A percentile compares a stretch with the other conserved stretches of the same genome.
Conservation (phyloP, 2,113 vertebrate genomes). For the Ageneiosus marmoratus region DNA sequence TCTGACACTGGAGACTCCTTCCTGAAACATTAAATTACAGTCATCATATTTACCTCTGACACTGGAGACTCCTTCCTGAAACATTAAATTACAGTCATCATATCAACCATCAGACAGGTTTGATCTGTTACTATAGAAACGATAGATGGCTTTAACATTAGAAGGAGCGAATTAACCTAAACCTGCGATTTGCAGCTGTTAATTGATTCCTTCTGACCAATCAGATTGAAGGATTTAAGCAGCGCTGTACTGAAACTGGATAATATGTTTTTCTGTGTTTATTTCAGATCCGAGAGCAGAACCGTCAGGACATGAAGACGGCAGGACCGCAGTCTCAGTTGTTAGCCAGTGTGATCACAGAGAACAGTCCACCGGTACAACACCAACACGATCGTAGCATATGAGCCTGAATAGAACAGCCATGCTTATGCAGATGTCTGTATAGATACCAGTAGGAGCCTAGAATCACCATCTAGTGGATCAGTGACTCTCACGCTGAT, state of each 20-base stretch:
- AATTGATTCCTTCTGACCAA: neutral
- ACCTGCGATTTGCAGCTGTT: neutral
- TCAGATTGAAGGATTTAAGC: neutral
- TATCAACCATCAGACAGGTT: too few species aligned
- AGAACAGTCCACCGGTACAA: constrained; percentile 84
- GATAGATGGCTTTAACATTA: neutral
- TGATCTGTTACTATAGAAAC: neutral
- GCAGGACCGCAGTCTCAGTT: constrained; percentile 95
- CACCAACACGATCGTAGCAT: neutral
- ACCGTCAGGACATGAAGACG: constrained; percentile 94
- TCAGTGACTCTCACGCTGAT: too few species aligned
- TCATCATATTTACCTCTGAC: too few species aligned
- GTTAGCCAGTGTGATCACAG: constrained; percentile 87
- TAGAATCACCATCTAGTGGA: too few species aligned
- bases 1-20: too few species aligned
- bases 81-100: too few species aligned
- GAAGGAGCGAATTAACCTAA: neutral
- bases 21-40: too few species aligned
- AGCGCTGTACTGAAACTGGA: neutral
- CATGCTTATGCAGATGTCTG: neutral
- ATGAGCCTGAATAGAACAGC: neutral
- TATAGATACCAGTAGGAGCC: neutral
- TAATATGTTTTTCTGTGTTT: neutral
- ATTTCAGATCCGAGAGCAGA: constrained; percentile 89
- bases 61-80: too few species aligned